Evolutionary conservation across 2,113 vertebrate species (phyloP), one percentile per base, ranked within the genome.

Genomic region (Bubo bubo): DNA sequence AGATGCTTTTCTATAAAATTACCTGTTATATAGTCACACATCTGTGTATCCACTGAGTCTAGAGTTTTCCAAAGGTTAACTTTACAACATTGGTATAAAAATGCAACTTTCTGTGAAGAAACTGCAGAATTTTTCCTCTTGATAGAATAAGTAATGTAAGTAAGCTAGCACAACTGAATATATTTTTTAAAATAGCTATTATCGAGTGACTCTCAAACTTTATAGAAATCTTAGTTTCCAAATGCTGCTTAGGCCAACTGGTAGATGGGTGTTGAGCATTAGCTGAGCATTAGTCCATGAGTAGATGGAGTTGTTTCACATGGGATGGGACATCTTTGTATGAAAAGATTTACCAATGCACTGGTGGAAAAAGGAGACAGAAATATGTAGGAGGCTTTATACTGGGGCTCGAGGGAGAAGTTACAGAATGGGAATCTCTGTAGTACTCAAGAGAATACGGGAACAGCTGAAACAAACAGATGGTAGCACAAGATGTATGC

Each of bases 221-320:
- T 8, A 49, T 41, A 34, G 26, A 68, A 60, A 14, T 53, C 32
- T 77, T 41, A 34, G 23, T 63, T 82, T 53, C 41, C 59, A 53
- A 55, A 55, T 41, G 23, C 18, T 39, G 6, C 45, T 66, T 52
- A 34, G 21, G 9, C 17, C 11, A 49, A 5, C 13, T 26, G 2
- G 0, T 34, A 60, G 26, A 28, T 0, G 0, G 4, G 2, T 72
- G 8, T 41, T 64, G 80, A 80, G 49, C 24, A 16, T 53, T 52
- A 91, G 39, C 10, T 77, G 28, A 68, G 28, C 12, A 23, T 80
- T 77, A 60, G 8, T 34, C 13, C 30, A 0, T 49, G 20, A 19
- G 27, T n/a, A n/a, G 16, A n/a, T 79, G 14, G 10, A 28, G 43
- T 66, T 63, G 43, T 59, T 91, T 91, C 49, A 72, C 22, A 45